Conservation (phyloP, 2,797 vertebrate genomes). For the Falco naumanni region DNA sequence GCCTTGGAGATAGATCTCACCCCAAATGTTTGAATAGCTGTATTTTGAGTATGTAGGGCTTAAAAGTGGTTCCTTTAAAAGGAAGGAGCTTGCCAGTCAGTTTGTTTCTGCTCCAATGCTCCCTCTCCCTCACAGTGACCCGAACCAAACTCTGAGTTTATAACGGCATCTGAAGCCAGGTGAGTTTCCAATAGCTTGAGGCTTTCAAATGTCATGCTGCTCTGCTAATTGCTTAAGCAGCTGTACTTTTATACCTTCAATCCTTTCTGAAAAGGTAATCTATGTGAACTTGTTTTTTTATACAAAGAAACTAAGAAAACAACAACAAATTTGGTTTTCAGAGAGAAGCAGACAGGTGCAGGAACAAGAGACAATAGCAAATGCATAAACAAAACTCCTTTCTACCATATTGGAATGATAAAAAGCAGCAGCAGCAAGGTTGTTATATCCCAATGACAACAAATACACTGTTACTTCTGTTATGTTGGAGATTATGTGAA, state of each 20-base stretch:
- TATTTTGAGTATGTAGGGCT: not conserved
- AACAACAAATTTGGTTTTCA: not conserved
- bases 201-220: conserved; percentile 24
- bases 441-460: not conserved
- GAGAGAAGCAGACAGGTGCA: conserved; percentile 12
- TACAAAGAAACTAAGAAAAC: not conserved
- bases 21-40: not conserved
- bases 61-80: not conserved
- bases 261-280: conserved; percentile 17
- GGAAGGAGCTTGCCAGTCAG: not conserved
- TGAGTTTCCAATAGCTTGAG: conserved; percentile 46
- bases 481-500: not conserved
- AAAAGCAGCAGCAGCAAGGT: not conserved
- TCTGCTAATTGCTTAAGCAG: conserved; percentile 45
- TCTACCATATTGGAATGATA: not conserved
- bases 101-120: not conserved
- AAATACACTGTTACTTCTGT: not conserved
- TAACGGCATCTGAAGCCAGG: conserved; percentile 12
- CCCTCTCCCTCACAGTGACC: not conserved
- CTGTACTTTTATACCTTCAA: conserved; percentile 24
- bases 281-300: not conserved
- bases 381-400: not conserved
- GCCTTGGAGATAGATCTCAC: not conserved
- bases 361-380: not conserved
- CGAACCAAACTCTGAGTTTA: not conserved